Evolutionary conservation across 2,888 invertebrate genomes (phyloP), one percentile per base, ranked within the genome.

Genomic region (Tenthredo livida): DNA sequence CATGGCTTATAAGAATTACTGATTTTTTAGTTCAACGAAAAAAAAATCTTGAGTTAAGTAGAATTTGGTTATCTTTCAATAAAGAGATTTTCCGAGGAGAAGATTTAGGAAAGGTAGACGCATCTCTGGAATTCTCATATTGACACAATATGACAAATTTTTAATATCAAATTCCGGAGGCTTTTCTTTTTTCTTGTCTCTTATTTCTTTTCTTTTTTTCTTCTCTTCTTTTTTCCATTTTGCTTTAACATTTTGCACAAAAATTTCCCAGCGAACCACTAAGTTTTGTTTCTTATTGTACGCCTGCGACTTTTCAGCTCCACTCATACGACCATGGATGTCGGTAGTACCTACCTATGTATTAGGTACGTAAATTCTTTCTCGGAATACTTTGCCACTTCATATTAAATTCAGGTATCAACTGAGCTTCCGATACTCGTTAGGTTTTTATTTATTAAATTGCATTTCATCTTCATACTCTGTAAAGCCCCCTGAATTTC

Each of bases 101-200:
- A 86, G 77, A 85, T 61, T 84, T 50, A 85, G 87, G 87, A 87
- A 87, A 89, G 90, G 87, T 85, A 86, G 86, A 88, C 88, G 89
- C 91, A 91, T 92, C 90, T 89, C 88, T 89, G 93, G 93, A 93
- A 93, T 93, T 93, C 93, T 92, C 92, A 93, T 93, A 93, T 93
- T 91, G 91, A 91, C 91, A 89, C 89, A 91, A 91, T 92, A 93
- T 92, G 92, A 92, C 92, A 92, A 91, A 91, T 91, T 92, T 92
- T 92, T 92, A 91, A 93, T 93, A 93, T 93, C 92, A 93, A 93
- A 93, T 93, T 93, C 93, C 67, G 6, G 50, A 33, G 47, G 29
- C 29, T 29, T 65, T 37, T 21, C 33, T 54, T 50, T 7, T 58
- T 87, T 85, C 85, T 84, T 40, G 7, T 9, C 50, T 80, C 33